A percentile compares a stretch with the other conserved stretches of the same genome.
phyloP scores from a whole-genome alignment of 2,113 vertebrate genomes.

The Hipposideros armiger region DNA sequence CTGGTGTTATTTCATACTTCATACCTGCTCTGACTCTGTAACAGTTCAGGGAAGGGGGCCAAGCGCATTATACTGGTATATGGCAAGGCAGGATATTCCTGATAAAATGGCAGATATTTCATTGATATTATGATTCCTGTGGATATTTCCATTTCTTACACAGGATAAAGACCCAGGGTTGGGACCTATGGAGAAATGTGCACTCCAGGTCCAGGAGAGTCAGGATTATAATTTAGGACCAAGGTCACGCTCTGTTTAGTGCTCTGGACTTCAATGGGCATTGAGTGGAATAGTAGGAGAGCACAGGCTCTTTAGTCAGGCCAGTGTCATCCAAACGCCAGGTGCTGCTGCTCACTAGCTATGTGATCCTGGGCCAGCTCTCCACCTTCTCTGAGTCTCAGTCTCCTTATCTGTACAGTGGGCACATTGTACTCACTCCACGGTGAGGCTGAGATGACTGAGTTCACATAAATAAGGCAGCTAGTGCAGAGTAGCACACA shows the following conservation, averaged over 20 bases:
- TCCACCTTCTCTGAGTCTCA: background rate
- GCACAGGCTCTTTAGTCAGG: fast-evolving
- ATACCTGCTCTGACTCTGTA: background rate
- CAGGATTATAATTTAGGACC: background rate
- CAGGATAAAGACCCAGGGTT: background rate
- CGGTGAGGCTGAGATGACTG: background rate
- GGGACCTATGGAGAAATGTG: background rate
- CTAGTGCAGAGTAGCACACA: background rate
- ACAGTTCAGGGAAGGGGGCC: background rate
- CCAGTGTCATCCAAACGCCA: background rate
- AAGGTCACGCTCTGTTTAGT: background rate
- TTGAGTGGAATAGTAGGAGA: background rate
- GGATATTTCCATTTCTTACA: background rate
- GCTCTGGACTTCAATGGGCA: background rate
- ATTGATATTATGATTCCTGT: background rate
- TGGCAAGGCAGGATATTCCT: background rate
- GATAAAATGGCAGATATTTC: background rate
- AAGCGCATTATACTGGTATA: background rate
- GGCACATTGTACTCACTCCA: fast-evolving
- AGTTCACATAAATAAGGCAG: fast-evolving
- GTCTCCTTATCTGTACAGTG: background rate
- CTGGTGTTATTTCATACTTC: background rate
- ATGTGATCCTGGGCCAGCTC: background rate
- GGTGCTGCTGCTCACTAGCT: background rate
- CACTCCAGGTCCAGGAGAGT: background rate